Evolutionary conservation across 2,797 vertebrate species (phyloP), one percentile per base, ranked within the genome.

Genomic region (Naso thynnoides): DNA sequence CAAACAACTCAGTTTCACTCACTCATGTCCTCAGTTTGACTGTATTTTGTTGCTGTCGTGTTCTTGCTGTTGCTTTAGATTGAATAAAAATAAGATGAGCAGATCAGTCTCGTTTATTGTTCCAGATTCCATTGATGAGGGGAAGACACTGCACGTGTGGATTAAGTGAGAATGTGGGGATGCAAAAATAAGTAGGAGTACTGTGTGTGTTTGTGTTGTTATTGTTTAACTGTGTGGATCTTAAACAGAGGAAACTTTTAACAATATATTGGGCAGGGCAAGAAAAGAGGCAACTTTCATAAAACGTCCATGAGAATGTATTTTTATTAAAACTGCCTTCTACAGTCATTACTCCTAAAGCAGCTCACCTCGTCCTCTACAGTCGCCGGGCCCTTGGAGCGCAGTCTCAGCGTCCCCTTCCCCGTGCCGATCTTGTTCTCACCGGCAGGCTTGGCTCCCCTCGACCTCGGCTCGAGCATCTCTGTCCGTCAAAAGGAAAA

Each of bases 341-440:
- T n/a, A n/a, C n/a, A n/a, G 5, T 8, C 8, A 18, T 19, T 3
- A 18, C 16, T 19, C 7, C 44, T 15, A 18, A 4, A 65, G 7
- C 55, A 19, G 69, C 89, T 52, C 86, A 98, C 98, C 95, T 95
- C 91, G 44, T 98, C 96, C 87, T 99, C 97, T 44, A 99, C 91
- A 0, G 95, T 98, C 5, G 97, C 98, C 3, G 96, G 95, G 19
- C 98, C 97, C 86, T 96, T 97, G 19, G 95, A 93, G 81, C 98
- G 95, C 56, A 99, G 94, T 18, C 98, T 95, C 82, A 99, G 93
- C 0, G 98, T 99, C 70, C 94, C 96, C 86, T 88, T 95, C n/a
- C 95, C 96, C 8, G 91, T 95, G 45, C 95, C 92, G 0, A 96
- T 86, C 84, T 95, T 98, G 76, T 86, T 93, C 3, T 93, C 95